A percentile compares a stretch with the other conserved stretches of the same genome.
Conservation (phyloP, 2,113 vertebrate species). For the Lampris megalopsis region DNA sequence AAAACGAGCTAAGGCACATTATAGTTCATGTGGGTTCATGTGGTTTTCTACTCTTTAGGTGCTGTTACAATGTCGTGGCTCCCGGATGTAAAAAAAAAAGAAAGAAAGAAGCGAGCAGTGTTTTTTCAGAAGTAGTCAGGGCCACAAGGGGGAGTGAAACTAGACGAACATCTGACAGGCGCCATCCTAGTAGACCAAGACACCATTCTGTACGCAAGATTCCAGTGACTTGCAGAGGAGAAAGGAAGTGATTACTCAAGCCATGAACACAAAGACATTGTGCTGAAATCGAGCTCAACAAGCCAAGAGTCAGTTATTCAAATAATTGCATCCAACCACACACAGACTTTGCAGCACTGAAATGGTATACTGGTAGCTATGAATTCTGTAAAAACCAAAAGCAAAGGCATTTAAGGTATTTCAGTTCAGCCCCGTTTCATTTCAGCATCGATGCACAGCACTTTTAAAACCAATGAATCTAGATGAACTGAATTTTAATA, state of each 20-base stretch:
- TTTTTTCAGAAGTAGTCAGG: background rate
- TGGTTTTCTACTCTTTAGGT: background rate
- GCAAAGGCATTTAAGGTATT: too few relatives aligned
- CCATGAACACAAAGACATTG: background rate
- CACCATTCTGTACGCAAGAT: too few relatives aligned
- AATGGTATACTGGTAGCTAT: too few relatives aligned
- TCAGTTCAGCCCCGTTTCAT: too few relatives aligned
- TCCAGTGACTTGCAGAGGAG: background rate
- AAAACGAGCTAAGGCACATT: background rate
- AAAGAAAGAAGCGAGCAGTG: background rate
- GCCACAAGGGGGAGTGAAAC: constrained; percentile 36
- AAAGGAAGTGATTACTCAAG: background rate
- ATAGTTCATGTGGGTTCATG: background rate
- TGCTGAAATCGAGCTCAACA: background rate
- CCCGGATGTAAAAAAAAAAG: background rate
- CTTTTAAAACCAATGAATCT: background rate
- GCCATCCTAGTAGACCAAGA: background rate
- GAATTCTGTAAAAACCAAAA: too few relatives aligned
- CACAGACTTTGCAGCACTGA: too few relatives aligned
- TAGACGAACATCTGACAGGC: background rate
- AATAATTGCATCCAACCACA: background rate
- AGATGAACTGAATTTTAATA: background rate
- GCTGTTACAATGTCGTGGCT: background rate
- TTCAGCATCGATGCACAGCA: too few relatives aligned
- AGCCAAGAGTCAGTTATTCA: background rate